These are phyloP conservation scores for Smutsia gigantea DNA, from an alignment of 2,797 vertebrate species.

Conservation along the genomic window DNA sequence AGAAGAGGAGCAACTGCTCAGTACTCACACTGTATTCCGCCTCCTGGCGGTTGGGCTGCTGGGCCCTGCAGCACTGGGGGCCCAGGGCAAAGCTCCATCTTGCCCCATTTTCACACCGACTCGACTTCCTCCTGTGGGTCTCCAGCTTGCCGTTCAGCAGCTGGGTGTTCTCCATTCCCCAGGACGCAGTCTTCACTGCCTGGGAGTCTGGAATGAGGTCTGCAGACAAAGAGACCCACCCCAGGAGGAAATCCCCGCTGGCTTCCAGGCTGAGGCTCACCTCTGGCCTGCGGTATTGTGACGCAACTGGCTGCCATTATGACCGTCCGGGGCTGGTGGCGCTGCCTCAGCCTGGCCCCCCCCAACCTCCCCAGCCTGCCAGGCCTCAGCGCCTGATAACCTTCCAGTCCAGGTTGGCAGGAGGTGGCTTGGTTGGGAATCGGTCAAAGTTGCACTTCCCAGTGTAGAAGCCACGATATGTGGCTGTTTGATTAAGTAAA, in stretches of 20 bases:
- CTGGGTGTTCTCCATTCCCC: constrained; percentile 37
- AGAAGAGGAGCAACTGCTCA: constrained; percentile 22
- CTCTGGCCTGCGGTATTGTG: constrained; percentile 50
- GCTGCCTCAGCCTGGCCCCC: not conserved
- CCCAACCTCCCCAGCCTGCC: not conserved
- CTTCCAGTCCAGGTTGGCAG: not conserved
- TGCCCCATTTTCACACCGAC: not conserved
- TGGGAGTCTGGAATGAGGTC: constrained; percentile 73
- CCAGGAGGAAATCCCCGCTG: not conserved
- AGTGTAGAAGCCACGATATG: not conserved
- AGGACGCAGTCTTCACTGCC: not conserved
- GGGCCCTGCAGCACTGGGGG: not conserved
- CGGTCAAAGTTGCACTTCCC: not conserved
- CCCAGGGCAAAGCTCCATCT: rapidly evolving
- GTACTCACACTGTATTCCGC: not conserved
- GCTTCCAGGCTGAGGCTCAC: not conserved
- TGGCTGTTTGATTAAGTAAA: not conserved
- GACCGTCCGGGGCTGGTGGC: not conserved
- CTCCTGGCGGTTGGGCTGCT: not conserved
- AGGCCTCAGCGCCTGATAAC: not conserved
- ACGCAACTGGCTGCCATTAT: constrained; percentile 53
- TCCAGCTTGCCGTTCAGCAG: constrained; percentile 35
- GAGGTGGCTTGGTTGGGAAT: not conserved
- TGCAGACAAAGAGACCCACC: constrained; percentile 65
- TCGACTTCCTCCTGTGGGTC: not conserved